Conservation (phyloP, 2,888 invertebrate genomes). For the Chouioia cunea region DNA sequence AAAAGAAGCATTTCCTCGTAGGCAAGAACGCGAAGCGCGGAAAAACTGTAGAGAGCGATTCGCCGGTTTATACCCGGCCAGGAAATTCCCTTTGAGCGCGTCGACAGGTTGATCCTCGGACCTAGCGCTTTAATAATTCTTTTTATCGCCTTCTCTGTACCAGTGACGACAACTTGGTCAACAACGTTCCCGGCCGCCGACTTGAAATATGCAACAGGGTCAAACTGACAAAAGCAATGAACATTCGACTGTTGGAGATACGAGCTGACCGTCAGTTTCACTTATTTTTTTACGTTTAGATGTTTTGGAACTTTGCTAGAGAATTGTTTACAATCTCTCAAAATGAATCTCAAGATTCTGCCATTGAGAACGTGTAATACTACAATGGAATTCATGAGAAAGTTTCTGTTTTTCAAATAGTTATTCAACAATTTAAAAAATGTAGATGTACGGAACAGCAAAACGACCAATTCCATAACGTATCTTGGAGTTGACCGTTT, state of each 20-base stretch:
- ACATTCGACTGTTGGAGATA: background rate
- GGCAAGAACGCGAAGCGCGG: constrained; percentile 38
- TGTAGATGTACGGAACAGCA: too few relatives aligned
- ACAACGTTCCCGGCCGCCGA: background rate
- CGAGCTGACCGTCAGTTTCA: too few relatives aligned
- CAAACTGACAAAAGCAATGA: constrained; percentile 38
- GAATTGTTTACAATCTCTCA: too few relatives aligned
- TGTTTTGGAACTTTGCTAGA: too few relatives aligned
- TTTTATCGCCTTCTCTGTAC: constrained; percentile 52
- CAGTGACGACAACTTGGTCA: constrained; percentile 37
- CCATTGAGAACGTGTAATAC: too few relatives aligned
- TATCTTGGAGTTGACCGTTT: too few relatives aligned
- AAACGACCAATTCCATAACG: too few relatives aligned
- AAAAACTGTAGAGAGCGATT: constrained; percentile 33
- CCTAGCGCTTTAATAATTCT: constrained; percentile 59
- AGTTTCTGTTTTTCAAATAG: too few relatives aligned
- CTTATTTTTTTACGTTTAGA: too few relatives aligned
- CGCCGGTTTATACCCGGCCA: constrained; percentile 38
- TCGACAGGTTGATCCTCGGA: constrained; percentile 49
- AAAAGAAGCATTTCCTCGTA: constrained; percentile 43
- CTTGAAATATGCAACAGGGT: constrained; percentile 40
- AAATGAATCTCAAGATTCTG: too few relatives aligned
- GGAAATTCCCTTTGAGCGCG: constrained; percentile 53
- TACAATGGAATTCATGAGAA: too few relatives aligned
- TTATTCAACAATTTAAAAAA: too few relatives aligned